Evolutionary conservation across 2,888 invertebrate genomes (phyloP), one percentile per base, ranked within the genome.

Genomic region (Campopleginae sp.): DNA sequence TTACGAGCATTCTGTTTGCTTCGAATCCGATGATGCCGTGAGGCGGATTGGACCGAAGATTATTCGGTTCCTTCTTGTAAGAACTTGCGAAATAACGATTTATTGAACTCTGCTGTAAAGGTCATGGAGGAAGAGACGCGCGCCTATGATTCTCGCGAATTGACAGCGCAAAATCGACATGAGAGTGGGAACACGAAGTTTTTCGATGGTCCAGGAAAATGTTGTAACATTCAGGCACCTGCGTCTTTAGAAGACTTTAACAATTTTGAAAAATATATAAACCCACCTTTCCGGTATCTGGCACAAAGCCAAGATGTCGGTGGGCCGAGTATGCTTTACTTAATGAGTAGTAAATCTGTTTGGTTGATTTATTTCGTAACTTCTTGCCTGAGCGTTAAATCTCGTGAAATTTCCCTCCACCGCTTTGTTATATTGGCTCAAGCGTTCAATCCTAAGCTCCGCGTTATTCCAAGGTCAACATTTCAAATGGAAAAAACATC

Each of bases 181-280:
- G 17, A 27, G 31, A 7, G 17, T 48, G 51, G 19, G 19, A 51
- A 10, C 17, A 48, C 31, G 31, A 27, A 19, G 10, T 27, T n/a
- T 71, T 23, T 71, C n/a, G 51, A 33, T 33, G 33, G 23, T 4
- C 33, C 51, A 51, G 51, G n/a, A 23, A 17, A 58, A 74, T 66
- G 10, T 63, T 7, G 6, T 17, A 42, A 44, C 38, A 23, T 19
- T 19, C 54, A 19, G 54, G 31, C 19, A 46, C 71, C 1, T 51
- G 33, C 31, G 48, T n/a, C n/a, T 38, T 38, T 38, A 58, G 17
- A 23, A n/a, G 44, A 58, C 23, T 17, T 23, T 58, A 74, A 74
- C 23, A 42, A 42, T 74, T 58, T 27, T 27, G 58, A 38, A 76
- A 76, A 63, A 19, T 51, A 63, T 65, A 65, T 65, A 63, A 76